Evolutionary conservation across 2,113 vertebrate genomes (phyloP).

Genomic region (Pelvicachromis taeniatus): DNA sequence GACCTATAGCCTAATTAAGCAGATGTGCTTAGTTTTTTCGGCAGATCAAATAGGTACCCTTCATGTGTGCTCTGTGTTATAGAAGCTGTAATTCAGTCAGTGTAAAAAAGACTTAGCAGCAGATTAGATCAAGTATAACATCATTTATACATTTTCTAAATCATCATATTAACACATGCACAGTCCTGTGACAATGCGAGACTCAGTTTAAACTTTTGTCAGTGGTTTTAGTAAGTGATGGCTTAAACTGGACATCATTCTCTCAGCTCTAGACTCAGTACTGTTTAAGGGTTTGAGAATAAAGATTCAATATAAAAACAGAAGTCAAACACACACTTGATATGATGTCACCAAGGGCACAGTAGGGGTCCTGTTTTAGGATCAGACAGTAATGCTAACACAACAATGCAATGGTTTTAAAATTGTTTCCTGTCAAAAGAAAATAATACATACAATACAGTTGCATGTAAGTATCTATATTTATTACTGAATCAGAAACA

Average conservation of each 20-base stretch:
- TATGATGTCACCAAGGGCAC: neutral
- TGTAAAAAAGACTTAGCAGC: neutral
- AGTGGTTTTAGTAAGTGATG: neutral
- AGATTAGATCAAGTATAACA: neutral
- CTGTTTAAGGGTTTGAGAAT: neutral
- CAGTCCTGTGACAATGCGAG: neutral
- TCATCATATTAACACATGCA: neutral
- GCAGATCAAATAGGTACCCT: neutral
- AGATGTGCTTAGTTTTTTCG: neutral
- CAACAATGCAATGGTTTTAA: neutral
- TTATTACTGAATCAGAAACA: neutral
- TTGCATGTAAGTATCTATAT: neutral
- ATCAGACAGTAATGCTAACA: neutral
- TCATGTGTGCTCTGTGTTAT: too few relatives aligned
- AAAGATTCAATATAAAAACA: neutral
- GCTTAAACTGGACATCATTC: neutral
- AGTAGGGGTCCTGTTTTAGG: neutral
- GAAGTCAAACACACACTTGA: neutral
- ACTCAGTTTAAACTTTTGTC: neutral
- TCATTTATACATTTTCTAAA: neutral
- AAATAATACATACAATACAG: neutral
- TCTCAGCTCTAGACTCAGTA: neutral
- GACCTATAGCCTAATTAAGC: neutral
- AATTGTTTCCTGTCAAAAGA: neutral
- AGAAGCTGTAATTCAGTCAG: neutral